A percentile compares a stretch with the other conserved stretches of the same genome.
Evolutionary conservation across 1,140 invertebrate species (phyloP).

Genomic region (Diplogasteroides magnus): DNA sequence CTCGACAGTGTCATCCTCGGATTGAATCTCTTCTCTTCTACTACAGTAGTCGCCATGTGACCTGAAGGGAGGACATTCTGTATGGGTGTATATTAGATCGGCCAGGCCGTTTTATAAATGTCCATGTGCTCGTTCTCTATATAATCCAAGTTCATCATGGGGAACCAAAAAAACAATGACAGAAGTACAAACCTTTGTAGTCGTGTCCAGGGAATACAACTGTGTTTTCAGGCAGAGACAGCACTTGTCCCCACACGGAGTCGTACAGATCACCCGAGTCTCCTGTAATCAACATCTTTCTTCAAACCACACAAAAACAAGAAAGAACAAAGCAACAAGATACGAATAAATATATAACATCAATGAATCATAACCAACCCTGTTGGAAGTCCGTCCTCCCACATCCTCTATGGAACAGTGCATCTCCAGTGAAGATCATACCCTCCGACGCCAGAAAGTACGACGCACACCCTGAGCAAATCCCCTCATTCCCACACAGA

Average conservation of each 20-base stretch:
- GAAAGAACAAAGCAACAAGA: too few species aligned
- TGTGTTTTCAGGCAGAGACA: slow-evolving; percentile 77
- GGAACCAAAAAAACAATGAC: too few species aligned
- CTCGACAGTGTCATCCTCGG: slow-evolving; percentile 77
- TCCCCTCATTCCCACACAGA: neutral
- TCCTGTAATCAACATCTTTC: slow-evolving; percentile 61
- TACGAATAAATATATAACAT: too few species aligned
- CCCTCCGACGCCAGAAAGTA: slow-evolving; percentile 68
- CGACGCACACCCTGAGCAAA: slow-evolving; percentile 67
- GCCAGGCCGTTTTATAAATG: too few species aligned
- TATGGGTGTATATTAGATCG: too few species aligned
- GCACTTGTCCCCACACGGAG: slow-evolving; percentile 82
- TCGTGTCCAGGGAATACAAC: slow-evolving; percentile 88
- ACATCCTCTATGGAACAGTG: slow-evolving; percentile 76
- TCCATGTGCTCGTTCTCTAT: too few species aligned
- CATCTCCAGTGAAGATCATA: slow-evolving; percentile 89
- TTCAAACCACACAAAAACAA: too few species aligned
- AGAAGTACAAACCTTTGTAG: slow-evolving; percentile 74
- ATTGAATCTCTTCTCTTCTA: slow-evolving; percentile 84
- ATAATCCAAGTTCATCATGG: too few species aligned
- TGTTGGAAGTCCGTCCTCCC: slow-evolving; percentile 67
- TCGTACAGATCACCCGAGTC: slow-evolving; percentile 73
- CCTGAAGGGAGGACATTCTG: too few species aligned
- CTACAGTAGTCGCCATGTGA: neutral
- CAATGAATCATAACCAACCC: slow-evolving; percentile 53